Base-by-base conservation (phyloP, 2,888 invertebrate species). In the Eristalinus sepulchralis region DNA sequence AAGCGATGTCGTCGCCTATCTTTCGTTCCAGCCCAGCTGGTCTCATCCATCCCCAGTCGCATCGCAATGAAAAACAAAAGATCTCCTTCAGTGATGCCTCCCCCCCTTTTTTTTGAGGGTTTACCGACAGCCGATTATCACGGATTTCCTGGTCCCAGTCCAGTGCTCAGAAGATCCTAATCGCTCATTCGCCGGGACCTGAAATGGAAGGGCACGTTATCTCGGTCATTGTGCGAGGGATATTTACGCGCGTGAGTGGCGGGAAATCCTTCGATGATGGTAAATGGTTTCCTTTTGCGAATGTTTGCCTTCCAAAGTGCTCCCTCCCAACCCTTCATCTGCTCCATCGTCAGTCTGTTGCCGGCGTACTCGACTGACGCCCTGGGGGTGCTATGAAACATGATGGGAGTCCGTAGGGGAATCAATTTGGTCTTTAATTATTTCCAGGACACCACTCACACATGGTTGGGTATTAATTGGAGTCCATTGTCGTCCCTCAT, bases 361-460 rank as follows among this genome's bases (percentile, higher is more conserved):
- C 17, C 0, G 2, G 47, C 1, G 8, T 8, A 47, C n/a, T 47
- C 17, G 17, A 8, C 8, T 8, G 17, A 1, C 17, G 47, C 47
- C 47, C 17, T n/a, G 17, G 8, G 24, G 13, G 11, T 68, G 3
- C 13, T 55, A 13, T 33, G 55, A 33, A 68, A 31, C 55, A 55
- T 55, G 20, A 17, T 55, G 55, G n/a, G 22, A 20, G 70, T 36
- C 57, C 70, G 57, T 36, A 3, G 70, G 57, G 24, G n/a, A 59
- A 36, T 24, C 24, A 59, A 70, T 70, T 59, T 70, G 24, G 11
- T 24, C 36, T 36, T 59, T 59, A 70, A 70, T 70, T 59, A 22
- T 59, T 47, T 57, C 57, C 57, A 57, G 57, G 24, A 24, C 55
- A 10, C 11, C 22, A 57, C 11, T 39, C 13, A 34, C 39, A 57